Base-by-base conservation (phyloP, 1,140 invertebrate genomes). In the Phocides pigmalion region DNA sequence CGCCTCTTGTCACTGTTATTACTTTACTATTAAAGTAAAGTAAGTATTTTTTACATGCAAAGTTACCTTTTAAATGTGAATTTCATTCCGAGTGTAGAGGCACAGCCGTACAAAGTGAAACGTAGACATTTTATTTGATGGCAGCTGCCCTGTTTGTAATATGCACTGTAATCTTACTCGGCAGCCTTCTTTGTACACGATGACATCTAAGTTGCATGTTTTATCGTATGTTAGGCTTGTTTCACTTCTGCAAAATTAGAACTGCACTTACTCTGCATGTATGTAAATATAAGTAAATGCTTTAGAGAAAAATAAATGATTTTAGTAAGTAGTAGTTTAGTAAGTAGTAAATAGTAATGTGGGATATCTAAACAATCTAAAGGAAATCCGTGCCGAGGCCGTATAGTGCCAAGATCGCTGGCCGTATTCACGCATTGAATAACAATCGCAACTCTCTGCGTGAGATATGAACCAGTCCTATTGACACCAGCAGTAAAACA, bases 121-220 rank as follows among this genome's bases (percentile, higher is more conserved):
- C 22, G 41, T 42, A 44, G 41, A 58, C 54, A 46, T 58, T 58
- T 58, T 32, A 58, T 58, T 58, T 58, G 54, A 58, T 44, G 22
- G 39, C 12, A 22, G 20, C 14, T 11, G 28, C 46, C 15, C 22
- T 46, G 54, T 58, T 58, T 46, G 41, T 58, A 58, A 58, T 58
- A 46, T 58, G 39, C 39, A 22, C 19, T 58, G 54, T 58, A 58
- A 58, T 58, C 39, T 42, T 58, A 32, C 54, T 37, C 47, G 14
- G 25, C 47, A 46, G 28, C 9, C 25, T 41, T 42, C 54, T 58
- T 58, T 44, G 54, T 56, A 58, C 19, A 56, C 16, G 20, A 16
- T 54, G 53, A 46, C 42, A 28, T 46, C 19, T 19, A 0, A n/a
- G 14, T 28, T 16, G 20, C 53, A 56, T 56, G 53, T 56, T 56